Percentiles rank a stretch among this genome's conserved stretches.
Conservation (phyloP, 2,113 vertebrate species). For the Pomatostomus ruficeps region DNA sequence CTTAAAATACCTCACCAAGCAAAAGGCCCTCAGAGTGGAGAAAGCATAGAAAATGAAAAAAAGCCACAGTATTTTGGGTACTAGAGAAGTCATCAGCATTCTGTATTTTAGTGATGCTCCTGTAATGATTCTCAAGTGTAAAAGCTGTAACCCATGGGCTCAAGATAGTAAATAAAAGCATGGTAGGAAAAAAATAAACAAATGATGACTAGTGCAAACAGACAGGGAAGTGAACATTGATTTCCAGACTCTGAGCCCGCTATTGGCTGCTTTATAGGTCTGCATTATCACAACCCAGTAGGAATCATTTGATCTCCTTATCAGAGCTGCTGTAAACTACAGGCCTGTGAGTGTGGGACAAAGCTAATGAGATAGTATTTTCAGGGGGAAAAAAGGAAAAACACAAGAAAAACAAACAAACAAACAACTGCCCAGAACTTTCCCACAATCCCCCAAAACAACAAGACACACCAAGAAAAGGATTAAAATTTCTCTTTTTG, state of each 20-base stretch:
- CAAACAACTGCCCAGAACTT: not conserved
- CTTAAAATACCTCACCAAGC: not conserved
- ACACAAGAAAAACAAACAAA: not conserved
- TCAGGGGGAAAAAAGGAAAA: not conserved
- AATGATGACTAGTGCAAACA: not conserved
- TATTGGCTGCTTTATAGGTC: not conserved
- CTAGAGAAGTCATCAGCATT: not conserved
- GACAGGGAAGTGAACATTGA: not conserved
- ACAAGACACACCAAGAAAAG: not conserved
- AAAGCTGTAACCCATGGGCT: not conserved
- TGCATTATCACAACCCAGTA: not conserved
- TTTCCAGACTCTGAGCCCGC: not conserved
- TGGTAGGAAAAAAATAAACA: not conserved
- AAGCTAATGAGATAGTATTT: not conserved
- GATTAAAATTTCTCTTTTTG: not conserved
- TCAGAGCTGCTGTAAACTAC: not conserved
- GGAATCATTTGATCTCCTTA: not conserved
- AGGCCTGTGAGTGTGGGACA: not conserved
- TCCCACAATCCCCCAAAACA: not conserved
- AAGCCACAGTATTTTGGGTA: not conserved
- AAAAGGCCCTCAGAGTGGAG: not conserved
- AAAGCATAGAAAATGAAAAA: not conserved
- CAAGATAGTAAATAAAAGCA: not conserved
- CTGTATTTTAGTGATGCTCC: not conserved
- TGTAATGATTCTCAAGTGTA: not conserved